Conservation (phyloP, 2,888 invertebrate species). For the Allophyes oxyacanthae region DNA sequence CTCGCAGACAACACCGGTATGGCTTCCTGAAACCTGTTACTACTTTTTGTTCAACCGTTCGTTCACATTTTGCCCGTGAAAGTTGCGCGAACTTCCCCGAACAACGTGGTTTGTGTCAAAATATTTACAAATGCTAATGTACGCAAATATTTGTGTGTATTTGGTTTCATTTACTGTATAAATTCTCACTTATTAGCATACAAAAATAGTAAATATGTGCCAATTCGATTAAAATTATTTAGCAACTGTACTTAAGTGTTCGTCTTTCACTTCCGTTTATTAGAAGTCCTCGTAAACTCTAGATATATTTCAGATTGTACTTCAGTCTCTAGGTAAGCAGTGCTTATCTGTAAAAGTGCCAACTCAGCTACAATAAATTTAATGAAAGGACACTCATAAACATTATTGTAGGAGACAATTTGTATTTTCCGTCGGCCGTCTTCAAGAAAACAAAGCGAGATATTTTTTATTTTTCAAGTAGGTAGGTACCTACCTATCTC, state of each 20-base stretch:
- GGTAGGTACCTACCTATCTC: no score
- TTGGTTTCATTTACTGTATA: constrained; percentile 27
- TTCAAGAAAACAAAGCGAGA: constrained; percentile 57
- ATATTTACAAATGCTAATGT: constrained; percentile 46
- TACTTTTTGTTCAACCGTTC: constrained; percentile 73
- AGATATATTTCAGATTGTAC: constrained; percentile 25
- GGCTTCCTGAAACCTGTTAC: constrained; percentile 84
- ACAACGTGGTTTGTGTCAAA: constrained; percentile 20
- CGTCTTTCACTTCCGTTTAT: constrained; percentile 1
- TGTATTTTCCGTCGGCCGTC: constrained; percentile 52
- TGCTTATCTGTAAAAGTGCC: constrained; percentile 34
- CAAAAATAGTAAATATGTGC: constrained; percentile 13
- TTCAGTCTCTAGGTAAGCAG: constrained; percentile 38
- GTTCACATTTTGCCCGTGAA: constrained; percentile 67
- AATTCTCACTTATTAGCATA: constrained; percentile 13
- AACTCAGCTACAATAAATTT: constrained; percentile 50
- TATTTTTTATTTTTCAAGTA: constrained; percentile 52
- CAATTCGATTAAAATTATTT: background rate
- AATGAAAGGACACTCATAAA: constrained; percentile 56
- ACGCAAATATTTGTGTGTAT: constrained; percentile 30
- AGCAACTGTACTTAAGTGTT: background rate
- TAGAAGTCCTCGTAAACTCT: constrained; percentile 12
- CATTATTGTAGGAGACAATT: constrained; percentile 53
- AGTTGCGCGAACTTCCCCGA: constrained; percentile 40
- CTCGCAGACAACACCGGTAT: constrained; percentile 71